These are phyloP conservation scores for Heteromormyrus szaboi DNA, from an alignment of 2,797 vertebrate genomes.

Conservation along the genomic window DNA sequence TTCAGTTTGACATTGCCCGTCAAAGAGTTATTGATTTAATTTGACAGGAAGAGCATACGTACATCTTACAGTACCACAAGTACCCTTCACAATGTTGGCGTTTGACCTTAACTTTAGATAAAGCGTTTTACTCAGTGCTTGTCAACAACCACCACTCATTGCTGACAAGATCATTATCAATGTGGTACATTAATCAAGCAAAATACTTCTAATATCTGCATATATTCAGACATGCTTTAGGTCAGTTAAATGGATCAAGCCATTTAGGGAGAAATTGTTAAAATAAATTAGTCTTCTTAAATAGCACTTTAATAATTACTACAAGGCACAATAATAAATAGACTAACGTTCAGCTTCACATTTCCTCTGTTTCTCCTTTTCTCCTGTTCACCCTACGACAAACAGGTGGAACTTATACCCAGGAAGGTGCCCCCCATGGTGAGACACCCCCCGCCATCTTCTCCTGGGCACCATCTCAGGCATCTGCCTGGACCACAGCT, in stretches of 20 bases:
- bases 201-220: slow-evolving; percentile 52
- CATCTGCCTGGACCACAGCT: background rate
- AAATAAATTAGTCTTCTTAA: background rate
- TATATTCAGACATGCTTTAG: slow-evolving; percentile 69
- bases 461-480: background rate
- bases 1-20: background rate
- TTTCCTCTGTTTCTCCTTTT: background rate
- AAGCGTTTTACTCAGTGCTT: background rate
- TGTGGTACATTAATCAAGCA: background rate
- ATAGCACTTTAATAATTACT: background rate
- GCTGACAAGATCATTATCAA: background rate
- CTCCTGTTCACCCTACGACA: background rate
- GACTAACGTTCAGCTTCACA: background rate
- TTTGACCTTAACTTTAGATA: background rate
- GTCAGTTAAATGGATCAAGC: slow-evolving; percentile 38
- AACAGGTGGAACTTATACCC: background rate
- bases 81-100: background rate
- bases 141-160: background rate
- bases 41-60: background rate
- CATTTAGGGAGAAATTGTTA: background rate
- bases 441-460: background rate
- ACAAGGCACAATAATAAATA: background rate
- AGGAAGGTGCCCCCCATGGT: background rate
- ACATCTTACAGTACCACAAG: background rate
- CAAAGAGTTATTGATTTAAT: background rate